phyloP scores from a whole-genome alignment of 1,140 invertebrate species.

The Drosophila arizonae region DNA sequence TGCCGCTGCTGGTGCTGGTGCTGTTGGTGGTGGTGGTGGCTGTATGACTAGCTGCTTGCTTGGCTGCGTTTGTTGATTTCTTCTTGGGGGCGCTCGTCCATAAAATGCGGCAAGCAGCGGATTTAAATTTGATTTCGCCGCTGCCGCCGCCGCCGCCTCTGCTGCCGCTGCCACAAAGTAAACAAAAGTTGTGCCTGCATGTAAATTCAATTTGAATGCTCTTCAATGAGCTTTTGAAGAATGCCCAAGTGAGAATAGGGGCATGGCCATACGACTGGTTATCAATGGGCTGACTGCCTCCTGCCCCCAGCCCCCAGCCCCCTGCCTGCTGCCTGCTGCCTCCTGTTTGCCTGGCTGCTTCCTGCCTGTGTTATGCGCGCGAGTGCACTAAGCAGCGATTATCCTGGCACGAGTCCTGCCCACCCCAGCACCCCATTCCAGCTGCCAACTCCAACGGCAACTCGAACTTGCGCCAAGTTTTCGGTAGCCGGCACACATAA shows the following conservation, averaged over 20 bases:
- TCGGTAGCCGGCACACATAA: slow-evolving; percentile 42
- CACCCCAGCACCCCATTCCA: too few relatives aligned
- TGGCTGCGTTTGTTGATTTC: slow-evolving; percentile 27
- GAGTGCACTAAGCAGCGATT: slow-evolving; percentile 78
- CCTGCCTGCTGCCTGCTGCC: too few relatives aligned
- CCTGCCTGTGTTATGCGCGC: slow-evolving; percentile 57
- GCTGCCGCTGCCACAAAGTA: slow-evolving; percentile 48
- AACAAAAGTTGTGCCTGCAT: slow-evolving; percentile 74
- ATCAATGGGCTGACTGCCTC: slow-evolving; percentile 44
- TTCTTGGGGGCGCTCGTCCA: slow-evolving; percentile 40
- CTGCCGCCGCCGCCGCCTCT: slow-evolving; percentile 13
- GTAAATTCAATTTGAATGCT: slow-evolving; percentile 81
- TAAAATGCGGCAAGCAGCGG: slow-evolving; percentile 41
- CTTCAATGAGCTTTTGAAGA: slow-evolving; percentile 57
- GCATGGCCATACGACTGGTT: slow-evolving; percentile 26
- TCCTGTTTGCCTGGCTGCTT: not conserved
- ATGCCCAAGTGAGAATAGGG: not conserved
- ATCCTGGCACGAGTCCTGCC: slow-evolving; percentile 55
- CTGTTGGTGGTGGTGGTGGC: not conserved
- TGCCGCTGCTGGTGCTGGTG: too few relatives aligned
- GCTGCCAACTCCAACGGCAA: not conserved
- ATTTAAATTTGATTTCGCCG: slow-evolving; percentile 46
- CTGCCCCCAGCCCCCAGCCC: not conserved
- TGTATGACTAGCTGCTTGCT: slow-evolving; percentile 4
- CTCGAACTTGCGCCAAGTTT: slow-evolving; percentile 46